Base-by-base conservation (phyloP, 1,140 invertebrate genomes). In the Heliothis virescens region DNA sequence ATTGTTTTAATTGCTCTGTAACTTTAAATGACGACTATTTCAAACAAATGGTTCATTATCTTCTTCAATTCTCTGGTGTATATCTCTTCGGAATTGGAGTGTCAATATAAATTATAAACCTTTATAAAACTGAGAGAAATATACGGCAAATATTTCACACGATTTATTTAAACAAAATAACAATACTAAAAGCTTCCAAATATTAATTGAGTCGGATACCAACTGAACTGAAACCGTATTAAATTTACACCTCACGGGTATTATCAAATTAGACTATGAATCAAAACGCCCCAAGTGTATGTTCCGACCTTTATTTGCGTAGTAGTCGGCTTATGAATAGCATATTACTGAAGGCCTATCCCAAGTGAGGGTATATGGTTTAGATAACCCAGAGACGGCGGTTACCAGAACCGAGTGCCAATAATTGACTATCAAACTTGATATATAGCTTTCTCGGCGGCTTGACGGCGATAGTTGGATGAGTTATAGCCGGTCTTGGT, bases 341-440 rank as follows among this genome's bases (percentile, higher is more conserved):
- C 75, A 73, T 86, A 90, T 89, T 86, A 89, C 81, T 83, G 79
- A 55, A 82, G 79, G 82, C 77, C 72, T 83, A 83, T 86, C 81
- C 84, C 82, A 78, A 84, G 86, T 76, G 62, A 62, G 77, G 74
- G 52, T 85, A 88, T 86, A 89, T 84, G 85, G 83, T 80, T 85
- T 75, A 87, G 82, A 91, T 91, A 91, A 89, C 83, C 87, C 84
- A 88, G 84, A 89, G 87, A 87, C 86, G 86, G 85, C 87, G 86
- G 88, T 90, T 89, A 82, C 82, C 77, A 89, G 87, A 80, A 83
- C 86, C 87, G 85, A 91, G 87, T 91, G 89, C 89, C 90, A 92
- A 93, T 93, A 93, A 93, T 92, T 93, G 90, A 93, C 92, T 91
- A 92, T 92, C 91, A 92, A 92, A 92, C 81, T 91, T 93, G 91